Conservation (phyloP, 2,113 vertebrate genomes). For the Spea bombifrons region DNA sequence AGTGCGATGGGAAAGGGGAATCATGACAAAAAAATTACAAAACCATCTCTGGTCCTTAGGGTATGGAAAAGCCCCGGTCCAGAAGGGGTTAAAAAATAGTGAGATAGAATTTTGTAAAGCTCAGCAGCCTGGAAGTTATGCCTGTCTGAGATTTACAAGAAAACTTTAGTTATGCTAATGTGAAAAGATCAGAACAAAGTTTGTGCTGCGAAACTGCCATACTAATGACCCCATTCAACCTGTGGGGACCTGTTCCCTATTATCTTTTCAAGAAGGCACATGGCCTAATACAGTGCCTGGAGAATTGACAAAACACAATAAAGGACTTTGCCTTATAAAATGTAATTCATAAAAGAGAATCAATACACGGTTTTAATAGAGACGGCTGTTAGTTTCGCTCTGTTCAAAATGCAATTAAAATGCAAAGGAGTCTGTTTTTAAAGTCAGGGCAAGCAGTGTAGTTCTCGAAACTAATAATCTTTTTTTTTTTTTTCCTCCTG, state of each 20-base stretch:
- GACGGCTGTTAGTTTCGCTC: constrained; percentile 3
- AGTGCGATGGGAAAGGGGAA: too few species aligned
- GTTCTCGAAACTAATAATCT: constrained; percentile 3
- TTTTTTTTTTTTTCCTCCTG: background rate
- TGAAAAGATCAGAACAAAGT: background rate
- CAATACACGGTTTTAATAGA: constrained; percentile 24
- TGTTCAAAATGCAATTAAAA: constrained; percentile 24
- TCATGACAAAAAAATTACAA: too few species aligned
- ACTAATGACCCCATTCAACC: constrained; percentile 21
- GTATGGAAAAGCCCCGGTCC: too few species aligned
- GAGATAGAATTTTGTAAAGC: too few species aligned
- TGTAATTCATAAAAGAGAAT: constrained; percentile 20
- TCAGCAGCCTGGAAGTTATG: constrained; percentile 7
- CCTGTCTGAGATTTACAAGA: background rate
- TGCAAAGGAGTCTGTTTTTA: constrained; percentile 16
- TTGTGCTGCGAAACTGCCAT: background rate
- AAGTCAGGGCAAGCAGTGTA: background rate
- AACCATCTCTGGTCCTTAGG: too few species aligned
- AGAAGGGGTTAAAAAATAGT: too few species aligned
- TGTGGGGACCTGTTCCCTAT: background rate
- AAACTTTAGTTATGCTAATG: constrained; percentile 22
- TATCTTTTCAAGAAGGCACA: constrained; percentile 11
- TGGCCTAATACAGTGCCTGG: background rate
- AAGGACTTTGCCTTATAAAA: constrained; percentile 8
- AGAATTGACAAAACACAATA: constrained; percentile 2